Evolutionary conservation across 2,888 invertebrate species (phyloP).

Genomic region (Oxytorus armatus): DNA sequence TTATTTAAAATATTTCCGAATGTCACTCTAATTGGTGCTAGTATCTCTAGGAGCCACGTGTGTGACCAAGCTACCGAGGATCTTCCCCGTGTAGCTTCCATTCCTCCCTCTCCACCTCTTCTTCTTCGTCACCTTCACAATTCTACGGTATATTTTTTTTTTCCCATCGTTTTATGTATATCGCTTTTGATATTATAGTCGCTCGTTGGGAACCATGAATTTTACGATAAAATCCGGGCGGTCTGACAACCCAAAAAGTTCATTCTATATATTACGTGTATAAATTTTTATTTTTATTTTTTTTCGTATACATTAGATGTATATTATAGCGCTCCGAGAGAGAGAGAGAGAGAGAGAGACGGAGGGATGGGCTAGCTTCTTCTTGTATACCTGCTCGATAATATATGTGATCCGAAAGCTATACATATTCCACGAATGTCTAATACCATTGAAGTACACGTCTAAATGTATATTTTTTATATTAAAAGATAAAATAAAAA

Average conservation of each 20-base stretch:
- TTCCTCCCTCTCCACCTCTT: background rate
- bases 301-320: constrained; percentile 38
- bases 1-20: constrained; percentile 79
- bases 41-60: constrained; percentile 71
- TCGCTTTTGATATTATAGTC: too few species aligned
- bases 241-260: constrained; percentile 37
- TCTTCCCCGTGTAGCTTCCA: constrained; percentile 8
- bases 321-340: constrained; percentile 43
- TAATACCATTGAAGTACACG: constrained; percentile 17
- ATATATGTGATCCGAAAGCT: constrained; percentile 57
- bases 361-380: constrained; percentile 24
- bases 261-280: constrained; percentile 17
- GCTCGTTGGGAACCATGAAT: constrained; percentile 61
- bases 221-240: constrained; percentile 65
- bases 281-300: constrained; percentile 20
- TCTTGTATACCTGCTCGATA: constrained; percentile 56
- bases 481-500: constrained; percentile 18
- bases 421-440: constrained; percentile 34
- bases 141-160: constrained; percentile 32
- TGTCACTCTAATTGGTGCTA: constrained; percentile 70
- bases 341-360: too few species aligned
- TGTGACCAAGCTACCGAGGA: constrained; percentile 54
- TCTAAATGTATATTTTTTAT: constrained; percentile 18
- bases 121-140: constrained; percentile 29
- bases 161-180: constrained; percentile 53